Percentiles rank a stretch among this genome's conserved stretches.
phyloP scores from a whole-genome alignment of 2,888 invertebrate genomes.

The Spodoptera exigua region DNA sequence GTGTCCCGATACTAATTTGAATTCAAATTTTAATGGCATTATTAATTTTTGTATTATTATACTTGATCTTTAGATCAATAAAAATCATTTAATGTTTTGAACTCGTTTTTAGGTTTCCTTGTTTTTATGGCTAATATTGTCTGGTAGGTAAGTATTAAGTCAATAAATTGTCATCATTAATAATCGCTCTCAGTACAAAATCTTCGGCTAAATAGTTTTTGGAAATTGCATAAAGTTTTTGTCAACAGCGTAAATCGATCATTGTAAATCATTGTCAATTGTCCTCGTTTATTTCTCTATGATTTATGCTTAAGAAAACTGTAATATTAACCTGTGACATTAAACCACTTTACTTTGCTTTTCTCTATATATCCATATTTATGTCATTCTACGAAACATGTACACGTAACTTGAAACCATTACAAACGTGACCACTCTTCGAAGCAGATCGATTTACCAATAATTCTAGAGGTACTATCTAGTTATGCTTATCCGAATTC shows the following conservation, averaged over 20 bases:
- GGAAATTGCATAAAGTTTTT: no score
- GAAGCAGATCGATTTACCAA: background rate
- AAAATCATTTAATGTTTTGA: constrained; percentile 10
- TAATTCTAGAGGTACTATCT: constrained; percentile 7
- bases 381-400: background rate
- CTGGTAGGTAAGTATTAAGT: no score
- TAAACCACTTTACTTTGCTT: no score
- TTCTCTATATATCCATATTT: background rate
- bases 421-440: background rate
- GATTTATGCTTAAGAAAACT: no score
- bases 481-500: constrained; percentile 6
- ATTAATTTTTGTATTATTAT: constrained; percentile 1
- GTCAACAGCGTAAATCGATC: no score
- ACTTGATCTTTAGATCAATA: constrained; percentile 21
- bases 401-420: background rate
- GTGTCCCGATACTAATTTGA: background rate
- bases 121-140: constrained; percentile 19
- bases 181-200: no score
- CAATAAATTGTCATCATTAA: no score
- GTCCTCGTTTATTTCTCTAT: no score
- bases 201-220: no score
- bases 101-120: constrained; percentile 7
- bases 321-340: no score
- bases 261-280: no score
- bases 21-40: background rate